Evolutionary conservation across 2,797 vertebrate species (phyloP).

Genomic region (Neosilurus mollespiculum): DNA sequence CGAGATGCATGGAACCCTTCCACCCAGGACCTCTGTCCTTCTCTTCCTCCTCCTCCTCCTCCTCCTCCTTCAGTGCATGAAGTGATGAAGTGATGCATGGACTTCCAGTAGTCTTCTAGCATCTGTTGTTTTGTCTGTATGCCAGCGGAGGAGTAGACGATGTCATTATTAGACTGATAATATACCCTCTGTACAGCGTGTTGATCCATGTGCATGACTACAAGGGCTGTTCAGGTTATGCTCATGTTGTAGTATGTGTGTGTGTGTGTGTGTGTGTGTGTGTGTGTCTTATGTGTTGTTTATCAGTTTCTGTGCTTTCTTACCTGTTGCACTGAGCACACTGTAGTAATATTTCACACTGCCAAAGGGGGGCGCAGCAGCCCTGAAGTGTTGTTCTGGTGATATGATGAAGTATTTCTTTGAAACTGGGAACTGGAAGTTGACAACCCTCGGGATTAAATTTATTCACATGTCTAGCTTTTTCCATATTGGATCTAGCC

Average conservation of each 20-base stretch:
- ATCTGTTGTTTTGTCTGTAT: slow-evolving; percentile 57
- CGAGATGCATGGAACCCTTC: slow-evolving; percentile 49
- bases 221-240: slow-evolving; percentile 70
- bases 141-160: slow-evolving; percentile 29
- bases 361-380: slow-evolving; percentile 45
- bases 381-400: slow-evolving; percentile 33
- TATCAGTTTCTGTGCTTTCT: slow-evolving; percentile 55
- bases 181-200: slow-evolving; percentile 33
- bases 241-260: slow-evolving; percentile 52
- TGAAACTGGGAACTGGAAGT: slow-evolving; percentile 11
- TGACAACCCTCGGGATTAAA: slow-evolving; percentile 5
- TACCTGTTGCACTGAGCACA: slow-evolving; percentile 52
- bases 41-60: slow-evolving; percentile 60
- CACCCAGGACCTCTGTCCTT: slow-evolving; percentile 43
- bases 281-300: slow-evolving; percentile 46
- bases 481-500: not conserved
- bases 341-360: slow-evolving; percentile 56
- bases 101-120: slow-evolving; percentile 69
- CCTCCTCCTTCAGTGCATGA: slow-evolving; percentile 76
- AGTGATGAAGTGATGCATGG: slow-evolving; percentile 78
- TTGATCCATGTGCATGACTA: slow-evolving; percentile 66
- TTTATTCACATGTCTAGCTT: not conserved
- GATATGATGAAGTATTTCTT: slow-evolving; percentile 1
- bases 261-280: too few relatives aligned
- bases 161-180: slow-evolving; percentile 6